A percentile compares a stretch with the other conserved stretches of the same genome.
These are phyloP conservation scores for Cuniculus paca DNA, from an alignment of 2,797 vertebrate genomes.

Conservation along the genomic window DNA sequence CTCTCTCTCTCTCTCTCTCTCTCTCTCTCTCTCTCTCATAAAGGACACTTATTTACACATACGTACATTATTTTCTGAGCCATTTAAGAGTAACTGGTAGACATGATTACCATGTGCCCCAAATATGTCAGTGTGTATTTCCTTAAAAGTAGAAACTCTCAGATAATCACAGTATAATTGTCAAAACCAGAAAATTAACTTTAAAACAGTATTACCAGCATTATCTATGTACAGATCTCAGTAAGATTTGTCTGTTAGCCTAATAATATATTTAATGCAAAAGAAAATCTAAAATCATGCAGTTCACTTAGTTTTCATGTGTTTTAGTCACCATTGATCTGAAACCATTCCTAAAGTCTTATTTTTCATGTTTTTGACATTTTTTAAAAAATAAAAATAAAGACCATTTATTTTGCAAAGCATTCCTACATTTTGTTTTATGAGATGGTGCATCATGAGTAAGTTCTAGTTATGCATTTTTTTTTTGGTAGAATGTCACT, in stretches of 20 bases:
- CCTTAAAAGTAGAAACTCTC: slow-evolving; percentile 11
- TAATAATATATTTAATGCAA: slow-evolving; percentile 42
- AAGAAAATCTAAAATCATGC: background rate
- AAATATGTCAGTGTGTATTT: background rate
- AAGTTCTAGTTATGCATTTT: background rate
- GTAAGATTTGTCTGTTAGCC: background rate
- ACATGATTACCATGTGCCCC: background rate
- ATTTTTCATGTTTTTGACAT: background rate
- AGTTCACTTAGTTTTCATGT: background rate
- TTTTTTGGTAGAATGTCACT: background rate
- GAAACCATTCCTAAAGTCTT: background rate
- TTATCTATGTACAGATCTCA: background rate
- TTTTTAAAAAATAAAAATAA: background rate
- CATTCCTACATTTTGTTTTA: background rate
- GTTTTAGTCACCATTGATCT: background rate
- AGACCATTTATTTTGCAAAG: slow-evolving; percentile 25
- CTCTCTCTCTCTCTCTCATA: background rate
- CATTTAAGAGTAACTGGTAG: background rate
- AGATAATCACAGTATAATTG: background rate
- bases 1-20: background rate
- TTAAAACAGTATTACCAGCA: background rate
- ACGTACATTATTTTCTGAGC: background rate
- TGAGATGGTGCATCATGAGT: slow-evolving; percentile 19
- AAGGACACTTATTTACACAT: background rate
- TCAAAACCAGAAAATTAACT: slow-evolving; percentile 34